Base-by-base conservation (phyloP, 2,797 vertebrate species). In the Scolopax rusticola region DNA sequence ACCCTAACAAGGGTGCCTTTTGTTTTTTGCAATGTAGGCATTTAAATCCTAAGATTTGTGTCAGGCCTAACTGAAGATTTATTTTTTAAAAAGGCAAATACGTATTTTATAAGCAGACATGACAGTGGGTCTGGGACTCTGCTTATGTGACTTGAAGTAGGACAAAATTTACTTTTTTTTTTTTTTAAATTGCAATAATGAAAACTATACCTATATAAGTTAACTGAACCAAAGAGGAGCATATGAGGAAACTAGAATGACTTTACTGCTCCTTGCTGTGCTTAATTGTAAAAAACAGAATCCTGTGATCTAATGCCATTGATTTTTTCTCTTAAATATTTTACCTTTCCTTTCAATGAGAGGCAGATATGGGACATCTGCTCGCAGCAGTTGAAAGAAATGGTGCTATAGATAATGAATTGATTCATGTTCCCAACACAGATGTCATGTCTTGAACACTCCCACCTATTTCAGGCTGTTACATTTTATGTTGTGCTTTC, bases 301-400 rank as follows among this genome's bases (percentile, higher is more conserved):
- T 60, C 4, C 23, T 90, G n/a, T 63, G n/a, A 56, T 30, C 30
- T 67, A 80, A 65, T 43, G 15, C 28, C 83, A 24, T 65, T 74
- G 38, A 10, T 17, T 88, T 87, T 89, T 82, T 71, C 40, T 84
- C 21, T 41, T 48, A 68, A 87, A 32, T 65, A 57, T 79, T 89
- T 76, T 79, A 60, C 16, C 54, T 93, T 96, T 87, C 47, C 12
- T 85, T 87, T 91, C 69, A 74, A 65, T 85, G 47, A 82, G 45
- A 89, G 30, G 71, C 60, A 74, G 41, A 63, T 88, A 84, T 8
- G 48, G 64, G 61, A 75, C 48, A 78, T 74, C 36, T 84, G 60
- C 53, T 85, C 47, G 84, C 59, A 75, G n/a, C 45, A 88, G 36
- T 7, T 71, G 76, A 60, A 90, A 84, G 65, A 84, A 90, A 45